Evolutionary conservation across 64 coral and sea anemone genomes (phyloP).

Genomic region (Acropora yongei): DNA sequence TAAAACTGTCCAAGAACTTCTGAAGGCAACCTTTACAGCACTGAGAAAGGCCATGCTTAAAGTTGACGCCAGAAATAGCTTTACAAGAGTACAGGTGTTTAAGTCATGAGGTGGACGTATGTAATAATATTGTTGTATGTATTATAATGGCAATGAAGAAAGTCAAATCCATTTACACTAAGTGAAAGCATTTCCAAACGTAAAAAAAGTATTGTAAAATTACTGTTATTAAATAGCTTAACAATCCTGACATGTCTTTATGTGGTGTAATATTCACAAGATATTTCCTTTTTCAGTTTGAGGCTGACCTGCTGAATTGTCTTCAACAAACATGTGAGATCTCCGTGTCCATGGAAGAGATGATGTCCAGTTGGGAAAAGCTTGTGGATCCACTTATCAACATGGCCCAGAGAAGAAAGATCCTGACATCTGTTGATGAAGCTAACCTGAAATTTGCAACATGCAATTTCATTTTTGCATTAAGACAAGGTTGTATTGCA

Average conservation of each 20-base stretch:
- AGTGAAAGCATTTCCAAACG: not conserved
- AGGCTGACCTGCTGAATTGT: constrained; percentile 12
- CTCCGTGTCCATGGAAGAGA: not conserved
- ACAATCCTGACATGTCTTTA: no score
- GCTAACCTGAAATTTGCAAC: not conserved
- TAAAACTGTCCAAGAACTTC: not conserved
- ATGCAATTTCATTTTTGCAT: no score
- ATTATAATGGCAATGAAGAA: not conserved
- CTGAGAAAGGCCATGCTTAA: not conserved
- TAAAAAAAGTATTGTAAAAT: not conserved
- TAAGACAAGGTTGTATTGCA: no score
- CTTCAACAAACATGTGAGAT: not conserved
- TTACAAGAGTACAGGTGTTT: not conserved
- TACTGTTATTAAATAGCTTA: no score
- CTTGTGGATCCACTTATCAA: constrained; percentile 1
- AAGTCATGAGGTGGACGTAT: not conserved
- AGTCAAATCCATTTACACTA: not conserved
- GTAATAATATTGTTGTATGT: not conserved
- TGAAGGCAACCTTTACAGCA: not conserved
- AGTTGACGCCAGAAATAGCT: not conserved
- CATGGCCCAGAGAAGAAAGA: not conserved
- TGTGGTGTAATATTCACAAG: not conserved
- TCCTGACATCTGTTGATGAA: not conserved
- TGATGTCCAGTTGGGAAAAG: not conserved
- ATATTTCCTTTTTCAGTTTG: not conserved